Evolutionary conservation across 2,797 vertebrate genomes (phyloP).

Genomic region (Coendou prehensilis): DNA sequence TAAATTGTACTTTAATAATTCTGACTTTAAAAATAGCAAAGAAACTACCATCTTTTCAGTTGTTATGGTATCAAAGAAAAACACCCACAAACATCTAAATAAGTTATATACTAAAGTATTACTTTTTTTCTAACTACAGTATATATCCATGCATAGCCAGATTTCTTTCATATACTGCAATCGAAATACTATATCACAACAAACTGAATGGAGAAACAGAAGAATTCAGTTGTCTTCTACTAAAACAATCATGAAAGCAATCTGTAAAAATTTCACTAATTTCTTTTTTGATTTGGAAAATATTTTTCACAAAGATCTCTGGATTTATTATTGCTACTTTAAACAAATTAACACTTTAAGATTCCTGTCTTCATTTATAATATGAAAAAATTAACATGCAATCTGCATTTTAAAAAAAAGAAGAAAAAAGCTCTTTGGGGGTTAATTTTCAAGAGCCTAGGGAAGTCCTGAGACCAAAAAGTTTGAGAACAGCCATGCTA

Average conservation of each 20-base stretch:
- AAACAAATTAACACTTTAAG: slow-evolving; percentile 44
- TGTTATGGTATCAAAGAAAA: slow-evolving; percentile 41
- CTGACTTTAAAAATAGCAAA: not conserved
- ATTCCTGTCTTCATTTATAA: slow-evolving; percentile 8
- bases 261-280: slow-evolving; percentile 5
- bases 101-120: slow-evolving; percentile 19
- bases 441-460: slow-evolving; percentile 27
- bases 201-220: slow-evolving; percentile 17
- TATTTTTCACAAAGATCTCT: slow-evolving; percentile 55
- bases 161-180: slow-evolving; percentile 8
- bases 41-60: slow-evolving; percentile 5
- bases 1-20: slow-evolving; percentile 24
- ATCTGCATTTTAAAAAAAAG: not conserved
- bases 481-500: slow-evolving; percentile 12
- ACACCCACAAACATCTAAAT: slow-evolving; percentile 29
- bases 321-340: slow-evolving; percentile 2
- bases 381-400: slow-evolving; percentile 10
- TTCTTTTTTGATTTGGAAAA: slow-evolving; percentile 53
- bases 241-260: slow-evolving; percentile 47
- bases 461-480: slow-evolving; percentile 13
- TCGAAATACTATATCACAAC: slow-evolving; percentile 21
- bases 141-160: not conserved
- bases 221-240: slow-evolving; percentile 29
- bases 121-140: slow-evolving; percentile 31
- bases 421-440: not conserved